Base-by-base conservation (phyloP, 2,797 vertebrate species). In the Tamandua tetradactyla region DNA sequence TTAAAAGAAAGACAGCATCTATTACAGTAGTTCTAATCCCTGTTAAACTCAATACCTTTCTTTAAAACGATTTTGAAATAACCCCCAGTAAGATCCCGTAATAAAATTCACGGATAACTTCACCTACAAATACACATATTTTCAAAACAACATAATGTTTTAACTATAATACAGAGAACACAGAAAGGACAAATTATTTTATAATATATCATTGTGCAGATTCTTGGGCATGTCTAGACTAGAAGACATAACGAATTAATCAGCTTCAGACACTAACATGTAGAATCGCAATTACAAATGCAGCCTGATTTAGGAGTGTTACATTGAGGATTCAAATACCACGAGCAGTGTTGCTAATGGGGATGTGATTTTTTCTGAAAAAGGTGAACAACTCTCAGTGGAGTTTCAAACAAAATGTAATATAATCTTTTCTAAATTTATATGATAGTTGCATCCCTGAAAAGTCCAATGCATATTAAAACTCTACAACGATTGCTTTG, bases 291-390 rank as follows among this genome's bases (percentile, higher is more conserved):
- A 62, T 82, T 84, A 59, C 22, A 89, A 49, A 81, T 25, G 44
- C 23, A 81, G 66, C 82, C 68, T 64, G 72, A 86, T 27, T n/a
- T 18, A 40, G 52, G 62, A 72, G 71, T 83, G 80, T 92, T 47
- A 83, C 11, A 30, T 7, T 80, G 79, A 79, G 25, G 44, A 23
- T 44, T 61, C 75, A 55, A 61, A 83, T 14, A 83, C 64, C 52
- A 55, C 15, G 72, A 86, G 14, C n/a, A 35, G 27, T 49, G 32
- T n/a, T 89, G 72, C 49, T 95, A 78, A 87, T 37, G 42, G 55
- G 80, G 88, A 74, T n/a, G 49, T 49, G 52, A 83, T 81, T 89
- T 62, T n/a, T 80, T 92, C 72, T 88, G 80, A 87, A 93, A 93
- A 93, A 72, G 27, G 35, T 79, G 42, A 95, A 87, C 66, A 72